Percentiles rank a stretch among this genome's conserved stretches.
These are phyloP conservation scores for Prionace glauca DNA, from an alignment of 2,797 vertebrate species.

Conservation along the genomic window DNA sequence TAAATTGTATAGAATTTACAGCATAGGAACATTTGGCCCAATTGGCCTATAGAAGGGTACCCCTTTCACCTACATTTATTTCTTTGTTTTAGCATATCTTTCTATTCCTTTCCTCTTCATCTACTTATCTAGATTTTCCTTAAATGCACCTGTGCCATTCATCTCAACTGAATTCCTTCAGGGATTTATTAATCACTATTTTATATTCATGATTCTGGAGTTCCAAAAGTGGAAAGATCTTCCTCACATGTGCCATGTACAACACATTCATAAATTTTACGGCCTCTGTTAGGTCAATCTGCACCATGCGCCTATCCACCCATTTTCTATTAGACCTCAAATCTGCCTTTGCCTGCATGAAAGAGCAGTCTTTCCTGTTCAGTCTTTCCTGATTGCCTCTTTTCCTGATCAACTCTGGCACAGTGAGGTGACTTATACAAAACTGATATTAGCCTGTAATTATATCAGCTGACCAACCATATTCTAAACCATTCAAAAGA, in stretches of 20 bases:
- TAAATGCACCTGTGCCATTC: too few species aligned
- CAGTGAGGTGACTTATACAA: too few species aligned
- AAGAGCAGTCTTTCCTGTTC: background rate
- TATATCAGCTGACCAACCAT: too few species aligned
- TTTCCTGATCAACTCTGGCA: background rate
- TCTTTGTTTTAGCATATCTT: background rate
- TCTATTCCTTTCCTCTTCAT: background rate
- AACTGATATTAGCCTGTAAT: too few species aligned
- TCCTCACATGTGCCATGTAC: background rate
- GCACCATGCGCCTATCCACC: too few species aligned
- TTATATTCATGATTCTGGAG: background rate
- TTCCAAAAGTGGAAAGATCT: background rate
- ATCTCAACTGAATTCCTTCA: background rate
- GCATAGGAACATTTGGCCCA: background rate
- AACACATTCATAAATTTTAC: background rate
- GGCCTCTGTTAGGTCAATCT: background rate
- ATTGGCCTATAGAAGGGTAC: background rate
- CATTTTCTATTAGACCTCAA: too few species aligned
- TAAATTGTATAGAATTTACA: background rate
- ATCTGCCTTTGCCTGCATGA: background rate
- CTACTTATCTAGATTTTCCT: background rate
- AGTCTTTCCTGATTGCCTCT: background rate
- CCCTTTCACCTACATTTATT: too few species aligned
- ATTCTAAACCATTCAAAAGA: too few species aligned
- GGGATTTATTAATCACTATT: background rate